Evolutionary conservation across 2,888 invertebrate genomes (phyloP).

Genomic region (Polydrusus pterygomalis): DNA sequence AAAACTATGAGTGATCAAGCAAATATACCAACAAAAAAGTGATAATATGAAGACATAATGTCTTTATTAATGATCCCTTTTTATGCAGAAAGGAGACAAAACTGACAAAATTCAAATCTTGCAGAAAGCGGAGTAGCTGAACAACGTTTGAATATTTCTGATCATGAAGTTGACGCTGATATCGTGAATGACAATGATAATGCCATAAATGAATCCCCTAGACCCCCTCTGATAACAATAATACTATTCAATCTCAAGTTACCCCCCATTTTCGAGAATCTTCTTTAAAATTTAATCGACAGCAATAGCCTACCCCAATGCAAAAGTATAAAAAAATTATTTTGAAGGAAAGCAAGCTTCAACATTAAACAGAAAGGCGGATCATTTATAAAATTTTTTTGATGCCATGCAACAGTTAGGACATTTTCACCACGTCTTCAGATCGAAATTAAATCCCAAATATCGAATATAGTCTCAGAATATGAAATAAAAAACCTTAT

Average conservation of each 20-base stretch:
- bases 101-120: not conserved
- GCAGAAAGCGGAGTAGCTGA: not conserved
- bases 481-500: no score
- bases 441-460: no score
- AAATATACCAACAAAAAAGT: no score
- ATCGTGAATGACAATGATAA: not conserved
- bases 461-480: no score
- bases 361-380: slow-evolving; percentile 26
- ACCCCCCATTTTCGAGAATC: not conserved
- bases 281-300: not conserved
- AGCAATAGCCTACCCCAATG: not conserved
- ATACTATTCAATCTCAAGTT: not conserved
- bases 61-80: not conserved
- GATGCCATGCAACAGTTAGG: slow-evolving; percentile 48
- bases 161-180: not conserved
- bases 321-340: not conserved
- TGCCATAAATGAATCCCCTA: not conserved
- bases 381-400: slow-evolving; percentile 49
- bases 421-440: slow-evolving; percentile 40
- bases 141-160: not conserved
- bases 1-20: no score
- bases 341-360: slow-evolving; percentile 2
- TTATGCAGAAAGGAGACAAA: not conserved
- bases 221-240: not conserved
- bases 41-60: no score